Conservation (phyloP, 2,888 invertebrate species). For the Rhogogaster chlorosoma region DNA sequence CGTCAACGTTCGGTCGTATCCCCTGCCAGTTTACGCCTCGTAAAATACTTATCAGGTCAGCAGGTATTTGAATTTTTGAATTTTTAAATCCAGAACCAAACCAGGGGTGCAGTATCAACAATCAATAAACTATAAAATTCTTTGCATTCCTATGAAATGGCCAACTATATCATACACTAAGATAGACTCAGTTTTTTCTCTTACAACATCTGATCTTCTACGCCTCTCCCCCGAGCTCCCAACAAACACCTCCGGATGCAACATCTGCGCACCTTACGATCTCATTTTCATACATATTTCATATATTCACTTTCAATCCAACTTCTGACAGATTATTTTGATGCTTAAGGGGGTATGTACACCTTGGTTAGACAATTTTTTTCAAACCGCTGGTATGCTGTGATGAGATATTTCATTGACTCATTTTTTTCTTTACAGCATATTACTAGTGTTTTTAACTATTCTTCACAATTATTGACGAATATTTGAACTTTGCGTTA, state of each 20-base stretch:
- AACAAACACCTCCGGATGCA: no score
- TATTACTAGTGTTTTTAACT: no score
- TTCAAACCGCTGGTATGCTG: no score
- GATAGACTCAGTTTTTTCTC: not conserved
- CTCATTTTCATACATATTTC: not conserved
- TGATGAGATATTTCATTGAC: no score
- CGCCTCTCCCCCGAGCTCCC: not conserved
- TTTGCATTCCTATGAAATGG: not conserved
- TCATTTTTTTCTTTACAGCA: no score
- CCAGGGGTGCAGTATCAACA: not conserved
- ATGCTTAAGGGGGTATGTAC: no score
- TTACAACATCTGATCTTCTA: not conserved
- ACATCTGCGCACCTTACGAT: not conserved
- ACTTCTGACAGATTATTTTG: not conserved
- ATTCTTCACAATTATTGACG: no score
- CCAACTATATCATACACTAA: no score
- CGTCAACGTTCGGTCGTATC: constrained; percentile 53
- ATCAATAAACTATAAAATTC: not conserved
- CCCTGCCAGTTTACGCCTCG: constrained; percentile 11
- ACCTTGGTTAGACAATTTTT: no score
- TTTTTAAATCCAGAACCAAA: constrained; percentile 71
- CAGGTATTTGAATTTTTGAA: constrained; percentile 75
- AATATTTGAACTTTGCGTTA: no score
- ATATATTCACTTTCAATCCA: not conserved
- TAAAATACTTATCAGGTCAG: not conserved